Evolutionary conservation across 53 echinoderm and acorn worm genomes (phyloP).

Genomic region (Paracentrotus lividus): DNA sequence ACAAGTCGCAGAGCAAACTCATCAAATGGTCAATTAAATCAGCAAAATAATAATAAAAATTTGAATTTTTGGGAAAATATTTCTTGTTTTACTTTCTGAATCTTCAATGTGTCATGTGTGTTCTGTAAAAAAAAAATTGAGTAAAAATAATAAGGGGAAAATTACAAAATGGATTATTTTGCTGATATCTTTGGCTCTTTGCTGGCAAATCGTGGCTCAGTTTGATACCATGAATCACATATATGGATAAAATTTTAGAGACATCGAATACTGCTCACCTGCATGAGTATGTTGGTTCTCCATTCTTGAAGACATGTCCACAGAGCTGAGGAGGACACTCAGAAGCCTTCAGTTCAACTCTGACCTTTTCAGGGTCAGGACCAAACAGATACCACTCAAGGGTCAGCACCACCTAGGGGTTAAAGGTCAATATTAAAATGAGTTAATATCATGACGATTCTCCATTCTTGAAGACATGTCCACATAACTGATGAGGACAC

Average conservation of each 20-base stretch:
- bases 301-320: conserved; percentile 95
- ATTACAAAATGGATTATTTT: too few relatives aligned
- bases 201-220: too few relatives aligned
- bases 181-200: too few relatives aligned
- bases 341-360: conserved; percentile 80
- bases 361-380: conserved; percentile 77
- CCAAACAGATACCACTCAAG: conserved; percentile 96
- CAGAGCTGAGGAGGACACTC: conserved; percentile 92
- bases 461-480: conserved; percentile 94
- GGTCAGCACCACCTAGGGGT: conserved; percentile 62
- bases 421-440: not conserved
- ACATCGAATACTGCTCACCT: conserved; percentile 62
- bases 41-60: too few relatives aligned
- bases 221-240: too few relatives aligned
- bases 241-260: not conserved
- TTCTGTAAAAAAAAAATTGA: too few relatives aligned
- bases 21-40: too few relatives aligned
- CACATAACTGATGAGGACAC: conserved; percentile 90
- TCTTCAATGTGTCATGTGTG: too few relatives aligned
- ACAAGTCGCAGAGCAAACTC: too few relatives aligned
- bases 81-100: too few relatives aligned
- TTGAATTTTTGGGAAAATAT: too few relatives aligned
- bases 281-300: conserved; percentile 96
- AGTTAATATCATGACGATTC: conserved; percentile 65
- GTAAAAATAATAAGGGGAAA: too few relatives aligned